phyloP scores from a whole-genome alignment of 92 coral and sea anemone genomes.

The Epizoanthus rinbou region DNA sequence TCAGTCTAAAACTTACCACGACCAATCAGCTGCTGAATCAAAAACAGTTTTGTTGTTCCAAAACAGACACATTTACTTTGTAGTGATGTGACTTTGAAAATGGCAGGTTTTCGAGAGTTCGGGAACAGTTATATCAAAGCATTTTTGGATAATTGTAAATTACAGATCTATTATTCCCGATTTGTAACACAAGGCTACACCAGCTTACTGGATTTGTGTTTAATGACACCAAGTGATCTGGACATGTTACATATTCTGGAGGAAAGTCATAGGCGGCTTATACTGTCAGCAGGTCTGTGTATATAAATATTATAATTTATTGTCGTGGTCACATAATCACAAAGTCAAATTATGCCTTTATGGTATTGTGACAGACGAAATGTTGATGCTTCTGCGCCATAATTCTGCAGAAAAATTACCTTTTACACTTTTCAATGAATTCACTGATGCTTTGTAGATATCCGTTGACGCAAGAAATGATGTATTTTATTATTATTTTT shows the following conservation, averaged over 20 bases:
- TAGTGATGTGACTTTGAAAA: not conserved
- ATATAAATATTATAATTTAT: not conserved
- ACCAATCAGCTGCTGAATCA: conserved; percentile 4
- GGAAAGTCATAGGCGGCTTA: not conserved
- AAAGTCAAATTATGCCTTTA: no score
- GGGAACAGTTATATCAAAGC: conserved; percentile 13
- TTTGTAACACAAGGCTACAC: conserved; percentile 2
- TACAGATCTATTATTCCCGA: conserved; percentile 1
- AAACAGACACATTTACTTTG: conserved; percentile 1
- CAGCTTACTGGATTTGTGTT: not conserved
- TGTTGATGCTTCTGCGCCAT: no score
- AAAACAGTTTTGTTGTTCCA: not conserved
- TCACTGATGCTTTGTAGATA: no score
- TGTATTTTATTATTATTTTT: not conserved
- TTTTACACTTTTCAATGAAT: no score
- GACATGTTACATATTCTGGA: not conserved
- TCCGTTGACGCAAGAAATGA: no score
- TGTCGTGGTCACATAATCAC: no score
- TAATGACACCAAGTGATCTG: not conserved
- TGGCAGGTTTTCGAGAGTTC: conserved; percentile 12
- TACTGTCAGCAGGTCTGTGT: conserved; percentile 33
- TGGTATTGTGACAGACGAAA: no score
- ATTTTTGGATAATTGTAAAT: conserved; percentile 13
- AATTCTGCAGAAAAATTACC: no score
- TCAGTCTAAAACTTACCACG: not conserved